Base-by-base conservation (phyloP, 1,140 invertebrate genomes). In the Branchinecta lindahli region DNA sequence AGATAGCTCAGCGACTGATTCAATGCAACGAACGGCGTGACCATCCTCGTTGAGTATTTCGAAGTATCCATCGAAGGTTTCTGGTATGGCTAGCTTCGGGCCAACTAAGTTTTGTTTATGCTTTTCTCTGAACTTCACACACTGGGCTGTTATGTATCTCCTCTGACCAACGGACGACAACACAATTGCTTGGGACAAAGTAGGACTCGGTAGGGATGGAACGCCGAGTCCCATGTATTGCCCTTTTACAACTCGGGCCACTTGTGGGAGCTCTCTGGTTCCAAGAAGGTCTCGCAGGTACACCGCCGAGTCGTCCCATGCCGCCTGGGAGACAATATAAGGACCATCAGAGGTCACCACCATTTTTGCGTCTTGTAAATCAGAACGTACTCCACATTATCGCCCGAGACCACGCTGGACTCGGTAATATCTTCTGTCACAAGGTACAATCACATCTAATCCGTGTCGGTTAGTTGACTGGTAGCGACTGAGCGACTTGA, bases 11-110 rank as follows among this genome's bases (percentile, higher is more conserved):
- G 84, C 81, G 0, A 96, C 92, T 71, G 86, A 90, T 76, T 93
- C 91, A 74, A 96, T 92, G 73, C 91, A 91, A 68, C 90, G 83
- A 3, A 92, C 90, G 15, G 91, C 88, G 73, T 89, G 83, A 0
- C 92, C 93, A 77, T 96, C 92, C 79, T 96, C 92, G 77, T 91
- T 94, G 44, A 96, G 81, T 46, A 96, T 84, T 80, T 96, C 94
- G 78, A 96, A 96, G 80, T 91, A 96, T 8, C 94, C 94, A 72
- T 87, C 83, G 78, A 93, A 96, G 8, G 87, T 86, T 71, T 94
- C 87, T 0, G 94, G 94, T 68, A 96, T 94, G 66, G 91, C 86
- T 61, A 96, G 81, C 75, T 89, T 84, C 0, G 90, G 88, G 9
- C 91, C 89, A 0, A 90, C 84, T 71, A 85, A 88, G 33, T 88